phyloP scores from a whole-genome alignment of 2,113 vertebrate genomes.

The Rousettus leschenaultii region DNA sequence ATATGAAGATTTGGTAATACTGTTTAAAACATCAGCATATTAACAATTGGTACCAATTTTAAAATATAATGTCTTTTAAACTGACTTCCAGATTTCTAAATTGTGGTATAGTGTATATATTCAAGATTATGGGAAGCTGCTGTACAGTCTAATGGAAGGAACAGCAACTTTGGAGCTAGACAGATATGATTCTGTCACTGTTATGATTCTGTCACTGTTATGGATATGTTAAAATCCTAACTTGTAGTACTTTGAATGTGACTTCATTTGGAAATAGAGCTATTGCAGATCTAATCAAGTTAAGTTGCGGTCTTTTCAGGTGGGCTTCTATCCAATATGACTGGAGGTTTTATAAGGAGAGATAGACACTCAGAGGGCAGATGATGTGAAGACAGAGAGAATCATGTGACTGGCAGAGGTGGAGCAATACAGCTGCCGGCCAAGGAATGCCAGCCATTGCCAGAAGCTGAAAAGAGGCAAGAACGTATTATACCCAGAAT shows the following conservation, averaged over 20 bases:
- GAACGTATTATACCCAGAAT: neutral
- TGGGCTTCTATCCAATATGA: neutral
- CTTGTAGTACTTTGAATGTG: neutral
- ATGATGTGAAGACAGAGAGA: neutral
- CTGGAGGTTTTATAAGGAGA: neutral
- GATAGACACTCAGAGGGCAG: neutral
- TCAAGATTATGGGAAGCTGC: neutral
- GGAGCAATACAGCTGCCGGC: neutral
- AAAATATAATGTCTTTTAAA: neutral
- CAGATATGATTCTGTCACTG: neutral
- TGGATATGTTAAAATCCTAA: neutral
- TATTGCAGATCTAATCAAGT: neutral
- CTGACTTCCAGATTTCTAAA: neutral
- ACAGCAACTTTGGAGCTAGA: neutral
- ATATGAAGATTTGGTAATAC: neutral
- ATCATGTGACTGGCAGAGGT: neutral
- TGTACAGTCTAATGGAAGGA: neutral
- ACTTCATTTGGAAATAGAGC: neutral
- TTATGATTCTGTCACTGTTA: neutral
- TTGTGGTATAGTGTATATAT: neutral
- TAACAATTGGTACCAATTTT: neutral
- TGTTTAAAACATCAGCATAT: neutral
- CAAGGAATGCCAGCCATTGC: neutral
- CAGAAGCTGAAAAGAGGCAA: neutral
- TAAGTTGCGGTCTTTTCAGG: neutral